Conservation (phyloP, 2,888 invertebrate species). For the Papilio protenor region DNA sequence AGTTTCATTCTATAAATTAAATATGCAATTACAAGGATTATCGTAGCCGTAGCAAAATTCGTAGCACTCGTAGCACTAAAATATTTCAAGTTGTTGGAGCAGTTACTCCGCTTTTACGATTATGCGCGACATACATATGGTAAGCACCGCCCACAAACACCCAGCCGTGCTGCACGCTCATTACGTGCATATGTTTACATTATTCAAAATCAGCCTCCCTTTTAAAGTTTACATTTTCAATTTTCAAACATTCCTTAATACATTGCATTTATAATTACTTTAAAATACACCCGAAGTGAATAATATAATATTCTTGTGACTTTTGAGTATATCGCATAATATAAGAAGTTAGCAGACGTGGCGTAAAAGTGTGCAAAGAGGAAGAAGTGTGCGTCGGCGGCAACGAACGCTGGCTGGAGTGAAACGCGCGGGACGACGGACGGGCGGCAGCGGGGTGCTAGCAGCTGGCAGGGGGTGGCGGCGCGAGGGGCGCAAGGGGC, state of each 20-base stretch:
- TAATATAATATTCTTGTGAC: conserved; percentile 42
- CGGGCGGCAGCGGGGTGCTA: conserved; percentile 48
- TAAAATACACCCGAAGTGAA: conserved; percentile 6
- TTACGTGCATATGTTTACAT: conserved; percentile 37
- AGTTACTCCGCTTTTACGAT: conserved; percentile 41
- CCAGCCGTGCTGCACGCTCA: conserved; percentile 31
- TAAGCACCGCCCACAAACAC: conserved; percentile 36
- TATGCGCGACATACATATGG: conserved; percentile 41
- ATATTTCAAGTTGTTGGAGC: conserved; percentile 37
- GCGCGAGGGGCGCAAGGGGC: conserved; percentile 38
- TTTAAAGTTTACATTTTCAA: conserved; percentile 3
- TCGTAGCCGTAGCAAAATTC: conserved; percentile 26
- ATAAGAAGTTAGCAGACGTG: conserved; percentile 47
- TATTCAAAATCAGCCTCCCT: conserved; percentile 30
- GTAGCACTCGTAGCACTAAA: conserved; percentile 32
- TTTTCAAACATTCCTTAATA: background rate
- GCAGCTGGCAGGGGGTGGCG: conserved; percentile 46
- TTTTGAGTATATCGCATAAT: conserved; percentile 48
- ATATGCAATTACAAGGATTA: conserved; percentile 19
- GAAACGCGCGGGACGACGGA: conserved; percentile 48
- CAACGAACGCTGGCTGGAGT: conserved; percentile 35
- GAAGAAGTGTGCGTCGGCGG: conserved; percentile 43
- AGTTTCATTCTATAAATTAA: background rate
- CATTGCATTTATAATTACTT: background rate
- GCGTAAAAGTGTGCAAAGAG: conserved; percentile 48